Percentiles rank a stretch among this genome's conserved stretches.
These are phyloP conservation scores for Sylvia atricapilla DNA, from an alignment of 2,113 vertebrate species.

Conservation along the genomic window DNA sequence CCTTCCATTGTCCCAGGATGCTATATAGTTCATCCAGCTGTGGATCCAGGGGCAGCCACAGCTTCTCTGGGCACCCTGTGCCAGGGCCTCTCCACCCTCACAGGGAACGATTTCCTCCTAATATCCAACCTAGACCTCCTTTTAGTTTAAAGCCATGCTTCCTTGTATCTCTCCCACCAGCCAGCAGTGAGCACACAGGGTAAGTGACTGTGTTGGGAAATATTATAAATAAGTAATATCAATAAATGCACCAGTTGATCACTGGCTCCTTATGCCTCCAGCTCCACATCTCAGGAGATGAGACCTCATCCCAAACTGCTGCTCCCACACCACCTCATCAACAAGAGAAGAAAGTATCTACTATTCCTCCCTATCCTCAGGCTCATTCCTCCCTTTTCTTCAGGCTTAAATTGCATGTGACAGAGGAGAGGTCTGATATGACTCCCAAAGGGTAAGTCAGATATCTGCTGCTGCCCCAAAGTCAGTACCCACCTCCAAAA, in stretches of 20 bases:
- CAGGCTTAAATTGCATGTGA: neutral
- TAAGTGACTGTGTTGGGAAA: neutral
- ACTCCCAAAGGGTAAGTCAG: neutral
- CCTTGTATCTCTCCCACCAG: neutral
- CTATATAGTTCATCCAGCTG: neutral
- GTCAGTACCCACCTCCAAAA: neutral
- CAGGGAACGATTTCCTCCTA: neutral
- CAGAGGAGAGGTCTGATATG: neutral
- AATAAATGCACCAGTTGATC: neutral
- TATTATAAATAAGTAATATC: neutral
- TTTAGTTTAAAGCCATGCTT: neutral
- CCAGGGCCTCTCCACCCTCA: neutral
- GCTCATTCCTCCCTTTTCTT: neutral
- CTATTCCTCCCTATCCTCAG: neutral
- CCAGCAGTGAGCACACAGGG: neutral
- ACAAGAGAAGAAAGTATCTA: neutral
- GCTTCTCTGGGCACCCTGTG: neutral
- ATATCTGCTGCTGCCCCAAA: no score
- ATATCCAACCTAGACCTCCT: neutral
- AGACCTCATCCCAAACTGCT: neutral
- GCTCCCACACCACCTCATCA: neutral
- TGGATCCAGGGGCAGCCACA: neutral
- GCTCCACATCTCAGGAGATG: neutral
- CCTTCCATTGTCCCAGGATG: rapidly evolving
- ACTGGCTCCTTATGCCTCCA: neutral